A percentile compares a stretch with the other conserved stretches of the same genome.
phyloP scores from a whole-genome alignment of 1,140 invertebrate genomes.

The Lethocerus indicus region DNA sequence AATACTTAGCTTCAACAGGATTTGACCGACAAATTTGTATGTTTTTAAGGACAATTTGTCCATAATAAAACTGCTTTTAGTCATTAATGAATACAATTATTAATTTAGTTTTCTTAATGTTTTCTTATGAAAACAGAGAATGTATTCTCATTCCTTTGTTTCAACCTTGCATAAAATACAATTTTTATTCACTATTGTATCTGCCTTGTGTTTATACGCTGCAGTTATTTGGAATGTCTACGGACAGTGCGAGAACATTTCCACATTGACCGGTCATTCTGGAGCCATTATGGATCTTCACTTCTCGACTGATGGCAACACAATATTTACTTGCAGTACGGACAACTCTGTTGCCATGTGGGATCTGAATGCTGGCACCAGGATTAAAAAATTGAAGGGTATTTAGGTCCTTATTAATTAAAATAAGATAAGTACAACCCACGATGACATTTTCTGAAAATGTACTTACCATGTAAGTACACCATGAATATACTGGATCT shows the following conservation, averaged over 20 bases:
- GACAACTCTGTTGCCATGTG: constrained; percentile 91
- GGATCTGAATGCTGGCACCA: constrained; percentile 74
- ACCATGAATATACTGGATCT: too few species aligned
- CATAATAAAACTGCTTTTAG: too few species aligned
- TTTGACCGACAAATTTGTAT: constrained; percentile 93
- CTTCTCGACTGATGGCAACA: constrained; percentile 84
- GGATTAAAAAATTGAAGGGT: constrained; percentile 83
- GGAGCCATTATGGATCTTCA: constrained; percentile 94
- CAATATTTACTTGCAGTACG: constrained; percentile 82
- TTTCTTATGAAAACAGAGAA: too few species aligned
- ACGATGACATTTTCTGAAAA: too few species aligned
- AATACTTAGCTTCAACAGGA: constrained; percentile 85
- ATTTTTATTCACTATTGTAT: too few species aligned
- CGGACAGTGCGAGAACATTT: constrained; percentile 95
- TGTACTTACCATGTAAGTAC: too few species aligned
- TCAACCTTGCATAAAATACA: too few species aligned
- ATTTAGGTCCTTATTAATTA: not conserved
- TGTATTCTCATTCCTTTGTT: too few species aligned
- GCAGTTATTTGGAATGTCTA: constrained; percentile 93
- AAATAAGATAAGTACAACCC: too few species aligned
- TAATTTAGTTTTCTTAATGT: too few species aligned
- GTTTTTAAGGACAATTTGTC: too few species aligned
- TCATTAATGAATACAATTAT: too few species aligned
- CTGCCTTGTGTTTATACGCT: constrained; percentile 22
- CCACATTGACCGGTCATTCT: constrained; percentile 79